Evolutionary conservation across 2,113 vertebrate genomes (phyloP).

Genomic region (Chrysemys picta): DNA sequence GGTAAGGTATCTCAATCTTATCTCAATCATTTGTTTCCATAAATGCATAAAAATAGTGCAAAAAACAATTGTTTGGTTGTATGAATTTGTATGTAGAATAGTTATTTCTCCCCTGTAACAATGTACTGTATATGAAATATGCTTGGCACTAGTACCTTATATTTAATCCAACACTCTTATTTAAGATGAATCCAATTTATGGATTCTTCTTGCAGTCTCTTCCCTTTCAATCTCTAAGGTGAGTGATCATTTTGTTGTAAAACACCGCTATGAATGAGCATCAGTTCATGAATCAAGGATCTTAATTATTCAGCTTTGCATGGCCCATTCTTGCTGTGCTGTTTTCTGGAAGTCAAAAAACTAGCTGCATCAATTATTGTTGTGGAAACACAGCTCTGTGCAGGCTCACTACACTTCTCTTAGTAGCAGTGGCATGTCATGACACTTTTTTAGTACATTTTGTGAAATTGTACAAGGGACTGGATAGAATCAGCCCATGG

Average conservation of each 20-base stretch:
- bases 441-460: too few relatives aligned
- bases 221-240: background rate
- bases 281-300: background rate
- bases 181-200: background rate
- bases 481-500: too few relatives aligned
- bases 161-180: background rate
- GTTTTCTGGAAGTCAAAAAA: too few relatives aligned
- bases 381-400: too few relatives aligned
- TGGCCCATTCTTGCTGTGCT: background rate
- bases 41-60: background rate
- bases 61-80: background rate
- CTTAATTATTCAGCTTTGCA: background rate
- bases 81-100: background rate
- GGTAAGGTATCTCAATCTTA: slow-evolving; percentile 49
- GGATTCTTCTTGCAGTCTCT: too few relatives aligned
- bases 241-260: background rate
- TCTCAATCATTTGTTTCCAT: background rate
- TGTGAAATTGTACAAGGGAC: too few relatives aligned
- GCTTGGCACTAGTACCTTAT: background rate
- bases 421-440: too few relatives aligned
- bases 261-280: background rate
- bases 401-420: too few relatives aligned
- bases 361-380: background rate
- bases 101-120: background rate
- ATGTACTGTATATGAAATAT: background rate